Evolutionary conservation across 2,797 vertebrate species (phyloP).

Genomic region (Novumbra hubbsi): DNA sequence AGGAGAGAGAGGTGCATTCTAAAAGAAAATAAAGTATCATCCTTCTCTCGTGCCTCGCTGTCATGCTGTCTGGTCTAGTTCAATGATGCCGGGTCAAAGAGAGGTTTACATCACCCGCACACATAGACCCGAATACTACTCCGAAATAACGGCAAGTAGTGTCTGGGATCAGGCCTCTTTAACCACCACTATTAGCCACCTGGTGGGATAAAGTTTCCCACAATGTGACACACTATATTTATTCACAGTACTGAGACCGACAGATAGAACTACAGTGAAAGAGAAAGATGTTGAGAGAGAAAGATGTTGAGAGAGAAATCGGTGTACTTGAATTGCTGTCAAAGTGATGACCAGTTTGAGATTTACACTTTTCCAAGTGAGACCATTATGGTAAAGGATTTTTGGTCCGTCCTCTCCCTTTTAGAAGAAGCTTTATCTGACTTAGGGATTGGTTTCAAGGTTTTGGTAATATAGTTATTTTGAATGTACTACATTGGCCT

Average conservation of each 20-base stretch:
- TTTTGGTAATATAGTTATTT: too few relatives aligned
- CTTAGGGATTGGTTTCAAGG: too few relatives aligned
- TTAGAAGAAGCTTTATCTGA: too few relatives aligned
- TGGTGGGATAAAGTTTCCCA: conserved; percentile 41
- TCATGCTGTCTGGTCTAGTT: background rate
- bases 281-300: background rate
- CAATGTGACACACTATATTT: background rate
- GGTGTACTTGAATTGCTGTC: too few relatives aligned
- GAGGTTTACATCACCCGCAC: conserved; percentile 3
- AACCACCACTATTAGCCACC: conserved; percentile 56
- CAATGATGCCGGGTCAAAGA: background rate
- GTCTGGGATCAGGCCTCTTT: conserved; percentile 38
- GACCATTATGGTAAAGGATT: too few relatives aligned
- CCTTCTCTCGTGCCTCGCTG: background rate
- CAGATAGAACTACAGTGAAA: conserved; percentile 11
- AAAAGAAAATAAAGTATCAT: background rate
- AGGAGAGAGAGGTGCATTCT: background rate
- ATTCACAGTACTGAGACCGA: conserved; percentile 23
- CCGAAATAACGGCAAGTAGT: conserved; percentile 18
- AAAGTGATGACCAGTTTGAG: too few relatives aligned
- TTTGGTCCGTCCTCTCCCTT: too few relatives aligned
- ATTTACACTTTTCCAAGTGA: too few relatives aligned
- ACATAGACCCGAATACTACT: conserved; percentile 12
- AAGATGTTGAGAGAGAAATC: background rate
- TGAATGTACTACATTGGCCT: too few relatives aligned